A percentile compares a stretch with the other conserved stretches of the same genome.
phyloP scores from a whole-genome alignment of 2,888 invertebrate genomes.

The Meteorus colon region DNA sequence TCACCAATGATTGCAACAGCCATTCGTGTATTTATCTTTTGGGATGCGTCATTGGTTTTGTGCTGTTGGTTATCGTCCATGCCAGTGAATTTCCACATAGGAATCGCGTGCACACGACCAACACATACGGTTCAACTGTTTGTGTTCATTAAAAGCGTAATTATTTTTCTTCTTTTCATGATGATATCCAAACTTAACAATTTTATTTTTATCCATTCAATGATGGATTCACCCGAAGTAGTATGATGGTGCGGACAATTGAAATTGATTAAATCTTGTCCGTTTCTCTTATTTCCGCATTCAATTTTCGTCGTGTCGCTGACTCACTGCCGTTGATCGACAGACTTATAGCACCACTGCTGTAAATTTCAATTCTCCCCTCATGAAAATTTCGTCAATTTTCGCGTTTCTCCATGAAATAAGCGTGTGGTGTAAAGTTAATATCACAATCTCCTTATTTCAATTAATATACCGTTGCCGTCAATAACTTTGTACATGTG shows the following conservation, averaged over 20 bases:
- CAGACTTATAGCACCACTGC: neutral
- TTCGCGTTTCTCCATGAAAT: too few relatives aligned
- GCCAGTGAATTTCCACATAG: neutral
- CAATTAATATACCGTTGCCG: neutral
- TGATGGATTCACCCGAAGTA: neutral
- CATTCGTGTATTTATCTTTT: conserved; percentile 2
- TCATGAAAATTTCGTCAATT: neutral
- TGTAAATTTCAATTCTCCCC: neutral
- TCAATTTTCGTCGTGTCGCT: neutral
- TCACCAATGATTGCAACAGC: neutral
- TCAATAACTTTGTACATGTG: neutral
- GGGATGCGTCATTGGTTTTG: conserved; percentile 8
- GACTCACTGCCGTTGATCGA: conserved; percentile 27
- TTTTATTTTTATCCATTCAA: neutral
- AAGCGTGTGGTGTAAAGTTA: neutral
- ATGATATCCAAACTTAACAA: neutral
- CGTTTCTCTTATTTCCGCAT: neutral
- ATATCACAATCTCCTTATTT: neutral
- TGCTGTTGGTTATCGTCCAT: conserved; percentile 2
- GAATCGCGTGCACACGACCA: neutral
- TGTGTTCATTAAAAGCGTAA: neutral
- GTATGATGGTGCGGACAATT: neutral
- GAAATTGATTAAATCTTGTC: neutral
- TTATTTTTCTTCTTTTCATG: neutral
- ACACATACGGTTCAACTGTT: neutral